Conservation (phyloP, 2,888 invertebrate genomes). For the Tribolium freemani region DNA sequence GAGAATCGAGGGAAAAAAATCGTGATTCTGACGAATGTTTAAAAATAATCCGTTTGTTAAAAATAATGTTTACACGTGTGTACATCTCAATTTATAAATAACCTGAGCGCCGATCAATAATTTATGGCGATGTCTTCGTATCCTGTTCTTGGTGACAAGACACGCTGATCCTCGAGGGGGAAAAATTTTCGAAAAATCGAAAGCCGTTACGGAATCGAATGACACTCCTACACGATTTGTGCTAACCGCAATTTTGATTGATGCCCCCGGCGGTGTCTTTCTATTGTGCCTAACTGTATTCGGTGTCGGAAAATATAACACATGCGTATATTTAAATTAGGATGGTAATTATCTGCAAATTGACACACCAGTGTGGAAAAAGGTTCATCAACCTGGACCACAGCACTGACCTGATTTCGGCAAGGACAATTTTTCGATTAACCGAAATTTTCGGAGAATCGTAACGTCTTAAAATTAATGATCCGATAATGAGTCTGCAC, state of each 20-base stretch:
- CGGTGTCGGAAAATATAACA: constrained; percentile 29
- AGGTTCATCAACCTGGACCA: constrained; percentile 35
- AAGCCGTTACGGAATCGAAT: neutral
- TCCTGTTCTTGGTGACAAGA: constrained; percentile 20
- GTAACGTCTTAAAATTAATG: constrained; percentile 13
- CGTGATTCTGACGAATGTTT: constrained; percentile 23
- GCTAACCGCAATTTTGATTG: constrained; percentile 33
- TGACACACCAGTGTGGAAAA: constrained; percentile 2
- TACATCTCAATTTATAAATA: constrained; percentile 38
- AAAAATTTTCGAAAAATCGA: neutral
- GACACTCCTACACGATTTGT: constrained; percentile 16
- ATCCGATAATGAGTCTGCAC: constrained; percentile 24
- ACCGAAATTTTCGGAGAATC: constrained; percentile 17
- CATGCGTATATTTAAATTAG: constrained; percentile 34
- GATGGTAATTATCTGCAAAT: constrained; percentile 27
- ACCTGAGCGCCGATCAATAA: constrained; percentile 22
- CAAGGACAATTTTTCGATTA: constrained; percentile 12
- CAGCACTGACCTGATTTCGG: constrained; percentile 20
- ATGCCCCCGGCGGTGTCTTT: constrained; percentile 13
- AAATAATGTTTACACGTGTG: constrained; percentile 28
- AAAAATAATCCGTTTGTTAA: constrained; percentile 31
- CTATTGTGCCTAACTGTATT: constrained; percentile 35
- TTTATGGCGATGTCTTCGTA: constrained; percentile 27
- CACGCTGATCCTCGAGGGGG: neutral
- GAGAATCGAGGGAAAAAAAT: neutral